phyloP scores from a whole-genome alignment of 1,140 invertebrate species.

The Ceratina australensis region DNA sequence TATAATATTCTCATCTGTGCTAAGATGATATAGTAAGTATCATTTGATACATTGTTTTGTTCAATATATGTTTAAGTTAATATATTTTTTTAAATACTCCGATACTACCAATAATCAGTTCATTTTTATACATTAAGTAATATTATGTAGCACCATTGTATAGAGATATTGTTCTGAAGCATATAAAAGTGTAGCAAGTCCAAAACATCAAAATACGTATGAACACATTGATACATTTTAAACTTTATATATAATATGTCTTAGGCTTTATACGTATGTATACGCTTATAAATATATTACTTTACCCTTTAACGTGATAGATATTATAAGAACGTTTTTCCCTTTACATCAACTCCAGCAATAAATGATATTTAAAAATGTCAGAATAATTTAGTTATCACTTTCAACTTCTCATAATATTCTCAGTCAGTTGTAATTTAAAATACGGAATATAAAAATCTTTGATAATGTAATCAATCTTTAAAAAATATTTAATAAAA shows the following conservation, averaged over 20 bases:
- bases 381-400: no score
- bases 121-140: conserved; percentile 2
- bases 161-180: no score
- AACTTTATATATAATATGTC: background rate
- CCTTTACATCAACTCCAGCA: background rate
- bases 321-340: conserved; percentile 5
- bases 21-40: conserved; percentile 26
- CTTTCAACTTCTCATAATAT: no score
- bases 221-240: background rate
- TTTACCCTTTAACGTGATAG: conserved; percentile 16
- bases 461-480: no score
- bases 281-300: background rate
- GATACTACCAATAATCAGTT: background rate
- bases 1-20: conserved; percentile 1
- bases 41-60: background rate
- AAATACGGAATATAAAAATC: background rate
- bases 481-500: no score
- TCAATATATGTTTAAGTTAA: background rate
- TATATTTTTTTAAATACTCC: background rate
- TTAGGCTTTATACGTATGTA: conserved; percentile 6
- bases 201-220: background rate
- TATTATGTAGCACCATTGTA: no score
- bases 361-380: background rate
- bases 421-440: background rate
- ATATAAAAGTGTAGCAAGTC: no score